Conservation (phyloP, 2,113 vertebrate genomes). For the Paramormyrops kingsleyae region DNA sequence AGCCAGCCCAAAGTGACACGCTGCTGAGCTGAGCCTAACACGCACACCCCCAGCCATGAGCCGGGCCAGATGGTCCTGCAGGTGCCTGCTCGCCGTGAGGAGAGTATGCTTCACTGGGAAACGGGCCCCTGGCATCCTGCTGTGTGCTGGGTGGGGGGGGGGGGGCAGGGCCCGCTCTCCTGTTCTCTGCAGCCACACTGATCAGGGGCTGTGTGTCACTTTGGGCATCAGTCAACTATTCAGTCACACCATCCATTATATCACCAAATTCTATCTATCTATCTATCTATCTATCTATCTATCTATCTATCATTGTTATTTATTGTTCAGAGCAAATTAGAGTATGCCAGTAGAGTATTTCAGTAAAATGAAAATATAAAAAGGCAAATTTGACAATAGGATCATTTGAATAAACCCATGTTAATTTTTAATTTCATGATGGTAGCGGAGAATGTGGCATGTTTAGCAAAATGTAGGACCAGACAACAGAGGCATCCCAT, state of each 20-base stretch:
- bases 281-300: background rate
- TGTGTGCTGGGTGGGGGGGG: background rate
- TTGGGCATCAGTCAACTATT: background rate
- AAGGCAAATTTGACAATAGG: background rate
- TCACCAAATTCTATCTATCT: background rate
- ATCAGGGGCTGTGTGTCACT: background rate
- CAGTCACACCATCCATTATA: background rate
- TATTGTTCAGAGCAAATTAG: background rate
- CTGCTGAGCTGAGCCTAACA: slow-evolving; percentile 32
- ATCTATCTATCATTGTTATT: background rate
- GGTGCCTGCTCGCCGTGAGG: slow-evolving; percentile 32
- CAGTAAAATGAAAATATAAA: background rate
- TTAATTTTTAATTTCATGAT: background rate
- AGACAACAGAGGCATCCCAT: background rate
- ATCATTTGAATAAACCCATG: background rate
- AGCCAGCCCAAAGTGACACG: slow-evolving; percentile 21
- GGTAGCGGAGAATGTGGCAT: background rate
- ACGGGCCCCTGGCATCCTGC: background rate
- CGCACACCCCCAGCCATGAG: slow-evolving; percentile 41
- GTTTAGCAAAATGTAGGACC: background rate
- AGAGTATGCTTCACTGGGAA: background rate
- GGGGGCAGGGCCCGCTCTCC: background rate
- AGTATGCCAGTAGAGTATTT: background rate
- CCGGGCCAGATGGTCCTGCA: slow-evolving; percentile 48
- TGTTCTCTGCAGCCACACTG: background rate